phyloP scores from a whole-genome alignment of 2,888 invertebrate genomes.

The Tipula confusa region DNA sequence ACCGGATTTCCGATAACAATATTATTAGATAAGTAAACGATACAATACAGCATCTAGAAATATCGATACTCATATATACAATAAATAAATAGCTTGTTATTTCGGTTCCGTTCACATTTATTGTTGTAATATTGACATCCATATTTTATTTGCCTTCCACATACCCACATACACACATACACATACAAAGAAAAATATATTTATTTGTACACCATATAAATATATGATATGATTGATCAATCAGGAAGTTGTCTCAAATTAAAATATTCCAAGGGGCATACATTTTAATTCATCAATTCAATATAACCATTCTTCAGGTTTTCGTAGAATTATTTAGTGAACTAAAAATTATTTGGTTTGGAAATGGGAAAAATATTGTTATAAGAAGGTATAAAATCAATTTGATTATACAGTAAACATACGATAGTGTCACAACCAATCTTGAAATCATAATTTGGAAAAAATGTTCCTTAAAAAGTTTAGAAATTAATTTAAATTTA shows the following conservation, averaged over 20 bases:
- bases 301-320: neutral
- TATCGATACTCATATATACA: neutral
- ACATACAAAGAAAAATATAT: too few relatives aligned
- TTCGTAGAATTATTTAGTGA: neutral
- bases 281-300: neutral
- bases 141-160: neutral
- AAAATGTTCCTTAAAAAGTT: too few relatives aligned
- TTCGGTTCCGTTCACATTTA: neutral
- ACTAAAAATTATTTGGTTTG: neutral
- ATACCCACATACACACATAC: too few relatives aligned
- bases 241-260: neutral
- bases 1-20: constrained; percentile 6
- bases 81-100: neutral
- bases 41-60: neutral
- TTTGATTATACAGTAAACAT: too few relatives aligned
- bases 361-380: neutral
- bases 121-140: neutral
- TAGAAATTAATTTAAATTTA: too few relatives aligned
- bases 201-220: too few relatives aligned
- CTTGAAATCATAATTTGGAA: too few relatives aligned
- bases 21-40: neutral
- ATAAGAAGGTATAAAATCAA: neutral
- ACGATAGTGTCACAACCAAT: too few relatives aligned
- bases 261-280: neutral
- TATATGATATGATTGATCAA: neutral